Evolutionary conservation across 2,888 invertebrate species (phyloP).

Genomic region (Parthenolecanium corni): DNA sequence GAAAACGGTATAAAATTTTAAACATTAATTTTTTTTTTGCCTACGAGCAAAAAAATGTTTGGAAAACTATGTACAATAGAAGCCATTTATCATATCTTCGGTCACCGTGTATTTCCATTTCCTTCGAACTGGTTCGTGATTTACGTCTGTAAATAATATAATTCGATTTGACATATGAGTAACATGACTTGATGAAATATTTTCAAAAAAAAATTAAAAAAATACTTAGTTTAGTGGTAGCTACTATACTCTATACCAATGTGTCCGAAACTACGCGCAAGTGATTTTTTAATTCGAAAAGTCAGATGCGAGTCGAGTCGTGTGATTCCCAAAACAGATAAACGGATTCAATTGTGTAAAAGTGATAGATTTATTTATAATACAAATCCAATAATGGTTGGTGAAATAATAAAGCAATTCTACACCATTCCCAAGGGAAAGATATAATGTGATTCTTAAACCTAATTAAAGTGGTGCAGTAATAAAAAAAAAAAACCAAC

Average conservation of each 20-base stretch:
- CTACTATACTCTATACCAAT: too few relatives aligned
- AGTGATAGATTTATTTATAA: neutral
- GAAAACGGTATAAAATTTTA: neutral
- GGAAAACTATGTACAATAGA: neutral
- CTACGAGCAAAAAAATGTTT: neutral
- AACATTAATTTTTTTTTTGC: neutral
- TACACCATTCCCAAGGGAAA: too few relatives aligned
- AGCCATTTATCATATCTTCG: constrained; percentile 1
- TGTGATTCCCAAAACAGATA: too few relatives aligned
- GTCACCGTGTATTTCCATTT: constrained; percentile 16
- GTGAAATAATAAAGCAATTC: neutral
- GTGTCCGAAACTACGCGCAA: too few relatives aligned
- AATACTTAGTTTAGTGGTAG: too few relatives aligned
- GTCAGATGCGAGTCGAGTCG: too few relatives aligned
- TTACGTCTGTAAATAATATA: constrained; percentile 8
- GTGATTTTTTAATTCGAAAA: too few relatives aligned
- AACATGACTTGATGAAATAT: neutral
- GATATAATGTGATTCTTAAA: too few relatives aligned
- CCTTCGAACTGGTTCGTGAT: neutral
- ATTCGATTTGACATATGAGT: neutral
- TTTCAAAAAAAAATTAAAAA: too few relatives aligned
- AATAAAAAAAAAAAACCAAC: too few relatives aligned
- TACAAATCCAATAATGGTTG: neutral
- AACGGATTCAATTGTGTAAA: neutral
- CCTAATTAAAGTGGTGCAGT: too few relatives aligned